Conservation (phyloP, 1,140 invertebrate species). For the Adelges cooleyi region DNA sequence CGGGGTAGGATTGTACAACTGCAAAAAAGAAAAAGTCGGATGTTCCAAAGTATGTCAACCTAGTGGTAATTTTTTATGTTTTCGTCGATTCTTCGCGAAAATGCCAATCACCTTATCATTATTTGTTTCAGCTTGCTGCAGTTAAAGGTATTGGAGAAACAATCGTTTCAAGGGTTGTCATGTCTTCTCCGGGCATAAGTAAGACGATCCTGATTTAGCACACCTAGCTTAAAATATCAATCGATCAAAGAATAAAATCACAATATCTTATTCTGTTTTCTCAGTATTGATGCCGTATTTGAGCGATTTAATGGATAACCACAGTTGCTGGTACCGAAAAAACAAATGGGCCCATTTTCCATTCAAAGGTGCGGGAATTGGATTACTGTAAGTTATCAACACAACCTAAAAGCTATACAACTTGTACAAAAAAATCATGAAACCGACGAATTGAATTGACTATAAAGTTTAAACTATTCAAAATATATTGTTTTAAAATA, state of each 20-base stretch:
- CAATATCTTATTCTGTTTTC: not conserved
- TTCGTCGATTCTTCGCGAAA: too few relatives aligned
- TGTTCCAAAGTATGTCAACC: not conserved
- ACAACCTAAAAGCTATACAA: too few relatives aligned
- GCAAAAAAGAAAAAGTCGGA: not conserved
- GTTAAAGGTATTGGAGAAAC: conserved; percentile 3
- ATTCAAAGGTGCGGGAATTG: not conserved
- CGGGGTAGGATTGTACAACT: not conserved
- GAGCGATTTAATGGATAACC: not conserved
- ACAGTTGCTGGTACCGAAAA: conserved; percentile 14
- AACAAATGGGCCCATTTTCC: conserved; percentile 12
- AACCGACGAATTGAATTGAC: too few relatives aligned
- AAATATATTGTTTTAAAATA: too few relatives aligned
- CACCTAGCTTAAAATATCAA: too few relatives aligned
- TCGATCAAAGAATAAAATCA: too few relatives aligned
- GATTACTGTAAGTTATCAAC: conserved; percentile 6
- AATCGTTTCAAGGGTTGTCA: not conserved
- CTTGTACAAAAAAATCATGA: too few relatives aligned
- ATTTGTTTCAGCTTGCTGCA: not conserved
- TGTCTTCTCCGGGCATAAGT: not conserved
- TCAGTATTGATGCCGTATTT: not conserved
- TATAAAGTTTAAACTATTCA: too few relatives aligned
- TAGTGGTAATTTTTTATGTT: not conserved
- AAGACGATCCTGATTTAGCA: not conserved
- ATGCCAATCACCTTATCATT: too few relatives aligned